Evolutionary conservation across 2,113 vertebrate species (phyloP), one percentile per base, ranked within the genome.

Genomic region (Alouatta palliata): DNA sequence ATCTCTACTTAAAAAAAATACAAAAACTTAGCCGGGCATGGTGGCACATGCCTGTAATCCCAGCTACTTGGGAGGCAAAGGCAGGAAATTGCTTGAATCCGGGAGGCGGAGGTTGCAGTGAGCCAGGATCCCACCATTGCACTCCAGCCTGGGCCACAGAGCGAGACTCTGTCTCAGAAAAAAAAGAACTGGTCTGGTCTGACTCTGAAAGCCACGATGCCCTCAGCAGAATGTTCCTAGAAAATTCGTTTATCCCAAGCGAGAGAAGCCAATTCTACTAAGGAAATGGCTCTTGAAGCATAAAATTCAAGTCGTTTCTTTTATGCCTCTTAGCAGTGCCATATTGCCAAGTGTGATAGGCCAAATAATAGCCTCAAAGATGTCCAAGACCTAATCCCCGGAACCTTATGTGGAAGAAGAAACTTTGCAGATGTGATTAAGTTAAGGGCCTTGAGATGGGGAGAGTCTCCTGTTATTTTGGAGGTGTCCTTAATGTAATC

Each of bases 251-350:
- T 90, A 66, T 95, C 92, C 77, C 92, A 49, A 87, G 58, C 25
- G n/a, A 96, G 40, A 76, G 49, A 97, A 90, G 73, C 58, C 84
- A 85, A 25, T 87, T 93, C 71, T 61, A 66, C 35, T 92, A 61
- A 95, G 75, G 40, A 73, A 88, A 91, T 56, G 52, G 75, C 79
- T 92, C 58, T 81, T 25, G 82, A 93, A 79, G 70, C 58, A 82
- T 76, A 80, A 91, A 93, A 97, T 87, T 93, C 87, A 40, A 90
- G 56, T 68, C 64, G 58, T 95, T 97, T 96, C 94, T 90, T 97
- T 83, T 80, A 84, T 54, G 82, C 87, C 40, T 84, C 10, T 66
- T 70, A 85, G 23, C n/a, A 80, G 32, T 49, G 21, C 52, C 35
- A 0, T 47, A 32, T 52, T 61, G 52, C 70, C 76, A 84, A 75